Conservation (phyloP, 2,797 vertebrate species). For the Ciconia nigra region DNA sequence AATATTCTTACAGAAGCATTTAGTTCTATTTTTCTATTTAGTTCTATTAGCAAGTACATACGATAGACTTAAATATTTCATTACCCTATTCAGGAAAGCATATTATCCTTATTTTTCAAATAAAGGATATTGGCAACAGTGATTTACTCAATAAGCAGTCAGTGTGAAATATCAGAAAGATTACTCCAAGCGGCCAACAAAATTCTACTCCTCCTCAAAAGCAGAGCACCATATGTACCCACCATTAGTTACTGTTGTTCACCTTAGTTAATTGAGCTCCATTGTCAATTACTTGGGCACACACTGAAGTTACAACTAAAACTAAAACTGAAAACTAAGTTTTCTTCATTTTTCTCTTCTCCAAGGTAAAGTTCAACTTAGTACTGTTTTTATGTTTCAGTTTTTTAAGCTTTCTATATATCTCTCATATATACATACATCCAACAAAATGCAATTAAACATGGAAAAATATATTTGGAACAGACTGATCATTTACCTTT, state of each 20-base stretch:
- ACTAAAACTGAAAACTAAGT: not conserved
- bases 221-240: not conserved
- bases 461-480: not conserved
- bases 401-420: not conserved
- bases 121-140: not conserved
- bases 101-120: not conserved
- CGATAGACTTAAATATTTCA: not conserved
- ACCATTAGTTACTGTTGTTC: not conserved
- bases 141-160: not conserved
- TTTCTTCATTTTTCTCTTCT: not conserved
- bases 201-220: not conserved
- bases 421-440: not conserved
- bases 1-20: not conserved
- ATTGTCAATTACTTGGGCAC: not conserved
- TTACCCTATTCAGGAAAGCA: not conserved
- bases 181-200: not conserved
- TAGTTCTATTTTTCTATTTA: not conserved
- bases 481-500: slow-evolving; percentile 15
- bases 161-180: not conserved
- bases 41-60: not conserved
- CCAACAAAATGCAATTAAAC: not conserved
- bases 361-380: not conserved
- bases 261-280: not conserved
- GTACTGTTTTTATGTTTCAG: not conserved
- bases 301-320: not conserved